phyloP scores from a whole-genome alignment of 1,140 invertebrate species.

The Periplaneta americana region DNA sequence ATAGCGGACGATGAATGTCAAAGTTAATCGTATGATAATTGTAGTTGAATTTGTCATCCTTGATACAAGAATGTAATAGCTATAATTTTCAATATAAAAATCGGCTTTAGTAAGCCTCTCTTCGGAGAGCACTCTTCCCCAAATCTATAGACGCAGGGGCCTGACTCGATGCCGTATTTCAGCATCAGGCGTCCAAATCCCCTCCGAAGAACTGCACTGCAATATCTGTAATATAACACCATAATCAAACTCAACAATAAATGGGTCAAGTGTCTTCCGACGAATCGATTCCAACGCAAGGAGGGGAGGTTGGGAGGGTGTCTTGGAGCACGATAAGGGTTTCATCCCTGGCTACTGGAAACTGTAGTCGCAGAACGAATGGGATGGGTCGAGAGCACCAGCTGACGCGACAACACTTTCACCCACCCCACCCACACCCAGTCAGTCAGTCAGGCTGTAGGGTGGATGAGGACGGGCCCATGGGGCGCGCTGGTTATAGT shows the following conservation, averaged over 20 bases:
- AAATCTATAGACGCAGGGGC: too few relatives aligned
- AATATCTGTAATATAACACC: background rate
- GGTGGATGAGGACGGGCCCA: background rate
- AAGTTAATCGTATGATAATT: too few relatives aligned
- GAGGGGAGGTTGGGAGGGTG: background rate
- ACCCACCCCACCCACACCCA: background rate
- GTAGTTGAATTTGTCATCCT: too few relatives aligned
- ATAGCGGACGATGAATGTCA: too few relatives aligned
- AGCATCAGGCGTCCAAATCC: background rate
- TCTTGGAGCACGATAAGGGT: background rate
- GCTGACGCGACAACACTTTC: background rate
- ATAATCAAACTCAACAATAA: background rate
- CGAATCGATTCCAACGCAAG: background rate
- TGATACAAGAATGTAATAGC: too few relatives aligned
- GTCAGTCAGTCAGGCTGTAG: background rate
- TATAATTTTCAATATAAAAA: too few relatives aligned
- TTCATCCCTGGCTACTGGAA: background rate
- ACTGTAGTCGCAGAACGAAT: background rate
- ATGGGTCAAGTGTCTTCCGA: background rate
- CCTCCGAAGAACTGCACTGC: background rate
- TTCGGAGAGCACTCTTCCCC: too few relatives aligned
- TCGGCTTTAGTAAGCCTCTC: too few relatives aligned
- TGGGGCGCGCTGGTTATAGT: background rate
- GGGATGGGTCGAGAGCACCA: background rate
- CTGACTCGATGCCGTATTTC: too few relatives aligned